These are phyloP conservation scores for Miltochrista miniata DNA, from an alignment of 2,888 invertebrate genomes.

Conservation along the genomic window DNA sequence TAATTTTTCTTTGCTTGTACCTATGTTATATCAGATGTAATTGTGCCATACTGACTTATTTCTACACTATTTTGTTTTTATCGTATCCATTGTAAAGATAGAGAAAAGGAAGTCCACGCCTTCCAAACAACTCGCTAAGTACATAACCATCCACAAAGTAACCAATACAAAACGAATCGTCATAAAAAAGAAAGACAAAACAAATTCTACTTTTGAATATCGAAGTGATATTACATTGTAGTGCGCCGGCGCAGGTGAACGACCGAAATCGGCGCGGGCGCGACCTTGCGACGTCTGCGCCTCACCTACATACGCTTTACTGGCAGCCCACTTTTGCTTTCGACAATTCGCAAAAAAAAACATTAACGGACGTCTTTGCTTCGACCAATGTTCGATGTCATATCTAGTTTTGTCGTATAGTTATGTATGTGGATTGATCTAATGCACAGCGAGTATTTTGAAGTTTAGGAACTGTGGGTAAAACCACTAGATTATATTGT, in stretches of 20 bases:
- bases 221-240: constrained; percentile 54
- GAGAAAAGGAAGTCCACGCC: no score
- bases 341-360: constrained; percentile 77
- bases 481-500: no score
- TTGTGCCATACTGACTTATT: no score
- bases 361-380: constrained; percentile 44
- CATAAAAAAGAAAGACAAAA: constrained; percentile 17
- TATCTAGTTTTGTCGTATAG: constrained; percentile 28
- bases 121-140: no score
- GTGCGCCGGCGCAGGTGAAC: constrained; percentile 64
- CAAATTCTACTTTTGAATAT: constrained; percentile 34
- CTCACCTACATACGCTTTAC: constrained; percentile 81
- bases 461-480: no score
- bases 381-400: constrained; percentile 19
- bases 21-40: no score
- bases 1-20: no score
- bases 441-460: no score
- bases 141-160: background rate
- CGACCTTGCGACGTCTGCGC: constrained; percentile 77
- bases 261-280: constrained; percentile 81
- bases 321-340: constrained; percentile 79
- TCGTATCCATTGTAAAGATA: no score
- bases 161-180: background rate
- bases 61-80: no score
- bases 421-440: background rate